phyloP scores from a whole-genome alignment of 1,140 invertebrate genomes.

The Apis cerana region DNA sequence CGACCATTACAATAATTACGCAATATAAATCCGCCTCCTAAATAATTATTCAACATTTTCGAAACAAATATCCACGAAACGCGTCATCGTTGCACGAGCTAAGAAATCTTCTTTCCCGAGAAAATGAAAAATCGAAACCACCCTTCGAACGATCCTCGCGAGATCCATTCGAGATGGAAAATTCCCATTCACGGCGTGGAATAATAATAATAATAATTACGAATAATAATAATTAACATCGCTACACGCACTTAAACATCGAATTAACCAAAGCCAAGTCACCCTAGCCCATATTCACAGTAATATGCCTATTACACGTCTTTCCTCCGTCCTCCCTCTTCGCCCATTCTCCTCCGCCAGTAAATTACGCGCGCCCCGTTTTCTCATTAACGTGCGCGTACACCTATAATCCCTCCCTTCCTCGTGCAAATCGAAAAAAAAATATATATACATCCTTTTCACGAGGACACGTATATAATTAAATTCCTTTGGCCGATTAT shows the following conservation, averaged over 20 bases:
- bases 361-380: slow-evolving; percentile 66
- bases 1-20: no score
- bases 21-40: no score
- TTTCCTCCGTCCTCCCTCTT: slow-evolving; percentile 66
- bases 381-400: slow-evolving; percentile 61
- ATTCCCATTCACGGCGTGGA: slow-evolving; percentile 17
- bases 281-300: slow-evolving; percentile 54
- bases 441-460: background rate
- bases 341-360: slow-evolving; percentile 53
- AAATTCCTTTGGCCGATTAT: slow-evolving; percentile 35
- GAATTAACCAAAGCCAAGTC: slow-evolving; percentile 58
- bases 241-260: slow-evolving; percentile 61
- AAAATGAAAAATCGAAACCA: background rate
- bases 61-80: no score
- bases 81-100: no score
- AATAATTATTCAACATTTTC: no score
- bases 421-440: slow-evolving; percentile 2
- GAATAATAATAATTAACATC: no score
- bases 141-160: background rate
- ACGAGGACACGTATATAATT: slow-evolving; percentile 8
- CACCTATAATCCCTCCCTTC: slow-evolving; percentile 42
- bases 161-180: slow-evolving; percentile 6
- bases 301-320: slow-evolving; percentile 65
- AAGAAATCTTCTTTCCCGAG: no score
- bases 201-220: slow-evolving; percentile 41